phyloP scores from a whole-genome alignment of 2,113 vertebrate species.

The Marcusenius ussheri region DNA sequence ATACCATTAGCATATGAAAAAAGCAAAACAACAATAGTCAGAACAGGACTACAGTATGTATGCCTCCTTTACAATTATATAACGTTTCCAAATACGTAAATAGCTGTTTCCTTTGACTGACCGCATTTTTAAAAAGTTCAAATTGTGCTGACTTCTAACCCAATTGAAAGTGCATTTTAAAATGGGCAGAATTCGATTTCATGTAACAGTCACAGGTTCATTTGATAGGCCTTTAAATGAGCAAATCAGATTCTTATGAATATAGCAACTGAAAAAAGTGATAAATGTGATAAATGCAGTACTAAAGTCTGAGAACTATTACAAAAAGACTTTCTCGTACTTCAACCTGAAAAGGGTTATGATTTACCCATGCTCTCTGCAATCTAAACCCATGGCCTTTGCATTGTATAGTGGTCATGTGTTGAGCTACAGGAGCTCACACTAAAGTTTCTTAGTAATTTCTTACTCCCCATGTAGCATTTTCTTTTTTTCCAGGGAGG shows the following conservation, averaged over 20 bases:
- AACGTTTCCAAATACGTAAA: neutral
- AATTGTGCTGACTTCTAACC: neutral
- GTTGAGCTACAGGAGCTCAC: neutral
- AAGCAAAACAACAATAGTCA: neutral
- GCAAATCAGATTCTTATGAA: neutral
- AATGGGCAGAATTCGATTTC: neutral
- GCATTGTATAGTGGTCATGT: neutral
- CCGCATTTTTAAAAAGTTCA: neutral
- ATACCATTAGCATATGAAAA: neutral
- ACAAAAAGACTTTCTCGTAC: neutral
- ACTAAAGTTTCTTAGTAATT: neutral
- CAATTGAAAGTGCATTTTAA: neutral
- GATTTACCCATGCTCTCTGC: neutral
- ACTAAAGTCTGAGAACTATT: neutral
- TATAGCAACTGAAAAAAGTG: neutral
- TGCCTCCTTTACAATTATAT: neutral
- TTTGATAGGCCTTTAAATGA: neutral
- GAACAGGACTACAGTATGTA: neutral
- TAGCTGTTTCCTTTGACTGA: neutral
- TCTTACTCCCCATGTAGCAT: neutral
- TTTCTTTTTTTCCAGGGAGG: neutral
- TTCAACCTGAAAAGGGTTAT: neutral
- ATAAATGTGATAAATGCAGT: neutral
- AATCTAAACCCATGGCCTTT: neutral
- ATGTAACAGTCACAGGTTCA: neutral